Base-by-base conservation (phyloP, 2,113 vertebrate genomes). In the Girardinichthys multiradiatus region DNA sequence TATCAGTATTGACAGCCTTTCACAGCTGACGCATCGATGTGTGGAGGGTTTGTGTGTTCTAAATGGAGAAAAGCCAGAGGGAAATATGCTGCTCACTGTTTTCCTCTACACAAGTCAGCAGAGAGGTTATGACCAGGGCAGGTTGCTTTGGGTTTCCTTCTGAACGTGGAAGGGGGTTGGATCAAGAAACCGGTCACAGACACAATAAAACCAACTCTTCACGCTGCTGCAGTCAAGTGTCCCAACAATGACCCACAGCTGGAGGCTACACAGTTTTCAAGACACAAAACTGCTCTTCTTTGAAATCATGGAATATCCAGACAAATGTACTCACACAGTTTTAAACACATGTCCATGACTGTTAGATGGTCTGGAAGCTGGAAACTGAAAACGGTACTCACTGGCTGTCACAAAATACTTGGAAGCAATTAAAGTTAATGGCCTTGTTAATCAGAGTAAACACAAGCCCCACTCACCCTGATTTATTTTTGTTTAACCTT, bases 401-500 rank as follows among this genome's bases (percentile, higher is more conserved):
- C 37, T 14, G 45, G 45, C 58, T 58, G 81, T 75, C 72, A 75
- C 70, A 78, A 48, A 69, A 33, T 86, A 81, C 82, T 75, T 82
- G 80, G 84, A 84, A 83, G 81, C 85, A 90, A 92, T 92, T 91
- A 85, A 72, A 68, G 65, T 21, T 90, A 90, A 92, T 88, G 84
- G 68, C 54, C 82, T 82, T 79, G 87, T 91, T 91, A 90, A 91
- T 92, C 87, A 87, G 77, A 72, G 79, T 87, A 89, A 90, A 90
- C 77, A 86, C 63, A 70, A 79, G 79, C 75, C 70, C 60, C 72
- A 62, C 74, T 86, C 74, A 76, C 69, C 76, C 77, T 70, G 51
- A 90, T 93, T 89, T 85, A 86, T 91, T 86, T 90, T 81, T 48
- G 83, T 79, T 90, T 83, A 80, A 86, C 90, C 86, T 90, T 87